A percentile compares a stretch with the other conserved stretches of the same genome.
These are phyloP conservation scores for Tryphoninae sp. DNA, from an alignment of 2,888 invertebrate species.

Conservation along the genomic window DNA sequence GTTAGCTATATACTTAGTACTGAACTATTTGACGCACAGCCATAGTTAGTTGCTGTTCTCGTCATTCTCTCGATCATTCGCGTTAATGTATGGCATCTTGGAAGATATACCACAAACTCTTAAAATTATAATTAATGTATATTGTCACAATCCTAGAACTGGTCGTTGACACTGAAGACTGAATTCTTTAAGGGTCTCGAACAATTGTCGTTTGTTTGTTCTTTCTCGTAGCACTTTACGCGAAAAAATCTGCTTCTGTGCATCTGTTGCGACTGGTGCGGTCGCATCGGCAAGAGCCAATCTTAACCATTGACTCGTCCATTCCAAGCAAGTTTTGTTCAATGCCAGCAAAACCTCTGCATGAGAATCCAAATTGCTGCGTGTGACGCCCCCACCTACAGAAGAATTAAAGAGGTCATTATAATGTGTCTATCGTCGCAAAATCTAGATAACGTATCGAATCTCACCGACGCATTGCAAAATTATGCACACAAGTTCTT, in stretches of 20 bases:
- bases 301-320: slow-evolving; percentile 84
- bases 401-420: not conserved
- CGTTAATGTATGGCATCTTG: slow-evolving; percentile 12
- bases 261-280: slow-evolving; percentile 65
- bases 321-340: slow-evolving; percentile 87
- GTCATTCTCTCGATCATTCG: slow-evolving; percentile 31
- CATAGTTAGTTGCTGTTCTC: not conserved
- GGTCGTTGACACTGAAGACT: slow-evolving; percentile 70
- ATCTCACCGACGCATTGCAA: slow-evolving; percentile 83
- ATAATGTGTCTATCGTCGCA: not conserved
- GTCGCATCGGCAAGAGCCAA: slow-evolving; percentile 81
- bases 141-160: slow-evolving; percentile 62
- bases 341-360: slow-evolving; percentile 85
- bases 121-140: not conserved
- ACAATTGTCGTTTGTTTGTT: slow-evolving; percentile 68
- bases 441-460: not conserved
- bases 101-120: slow-evolving; percentile 25
- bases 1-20: slow-evolving; percentile 52
- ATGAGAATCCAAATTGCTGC: slow-evolving; percentile 84
- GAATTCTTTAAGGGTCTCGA: slow-evolving; percentile 71
- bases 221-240: slow-evolving; percentile 69
- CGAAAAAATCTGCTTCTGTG: slow-evolving; percentile 72
- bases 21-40: slow-evolving; percentile 49
- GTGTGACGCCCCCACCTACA: slow-evolving; percentile 84
- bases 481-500: slow-evolving; percentile 84